Conservation (phyloP, 1,140 invertebrate species). For the Drosophila novamexicana region DNA sequence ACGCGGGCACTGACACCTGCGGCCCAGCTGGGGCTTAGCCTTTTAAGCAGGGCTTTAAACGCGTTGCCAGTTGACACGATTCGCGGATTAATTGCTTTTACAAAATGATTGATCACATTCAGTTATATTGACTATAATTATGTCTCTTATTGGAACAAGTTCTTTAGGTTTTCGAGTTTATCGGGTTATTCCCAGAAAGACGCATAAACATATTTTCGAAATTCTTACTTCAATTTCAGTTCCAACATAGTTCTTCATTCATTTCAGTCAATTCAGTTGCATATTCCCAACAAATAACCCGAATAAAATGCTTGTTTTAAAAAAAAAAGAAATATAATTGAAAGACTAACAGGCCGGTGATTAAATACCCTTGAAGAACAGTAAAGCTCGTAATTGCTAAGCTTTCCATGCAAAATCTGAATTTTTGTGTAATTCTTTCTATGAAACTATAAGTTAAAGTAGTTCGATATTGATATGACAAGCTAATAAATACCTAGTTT, state of each 20-base stretch:
- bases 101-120: slow-evolving; percentile 56
- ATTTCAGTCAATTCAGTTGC: not conserved
- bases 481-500: too few relatives aligned
- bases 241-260: not conserved
- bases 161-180: too few relatives aligned
- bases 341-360: too few relatives aligned
- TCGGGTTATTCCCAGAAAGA: not conserved
- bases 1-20: slow-evolving; percentile 28
- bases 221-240: not conserved
- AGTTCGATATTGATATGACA: too few relatives aligned
- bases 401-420: too few relatives aligned
- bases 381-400: too few relatives aligned
- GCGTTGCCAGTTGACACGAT: slow-evolving; percentile 65
- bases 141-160: slow-evolving; percentile 12
- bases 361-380: too few relatives aligned
- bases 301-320: not conserved
- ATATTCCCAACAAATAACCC: too few relatives aligned
- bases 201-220: not conserved
- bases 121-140: slow-evolving; percentile 6
- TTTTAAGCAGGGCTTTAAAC: slow-evolving; percentile 54
- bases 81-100: slow-evolving; percentile 67
- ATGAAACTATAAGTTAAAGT: too few relatives aligned
- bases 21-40: slow-evolving; percentile 21
- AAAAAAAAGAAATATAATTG: not conserved
- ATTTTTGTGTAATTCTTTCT: too few relatives aligned